phyloP scores from a whole-genome alignment of 2,888 invertebrate species.

The Drosophila nr. medialis region DNA sequence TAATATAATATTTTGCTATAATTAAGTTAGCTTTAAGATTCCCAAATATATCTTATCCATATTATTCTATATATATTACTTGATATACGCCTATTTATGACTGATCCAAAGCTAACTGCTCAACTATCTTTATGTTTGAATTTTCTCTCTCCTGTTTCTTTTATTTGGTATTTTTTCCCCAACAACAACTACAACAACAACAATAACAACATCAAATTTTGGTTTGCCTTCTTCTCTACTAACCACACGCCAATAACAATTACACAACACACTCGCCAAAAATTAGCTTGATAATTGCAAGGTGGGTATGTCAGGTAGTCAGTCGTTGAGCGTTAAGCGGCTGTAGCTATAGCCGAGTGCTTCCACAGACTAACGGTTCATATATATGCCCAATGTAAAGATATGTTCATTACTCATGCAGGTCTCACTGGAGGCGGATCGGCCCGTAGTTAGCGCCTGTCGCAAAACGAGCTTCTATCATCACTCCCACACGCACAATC shows the following conservation, averaged over 20 bases:
- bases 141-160: conserved; percentile 40
- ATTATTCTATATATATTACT: conserved; percentile 5
- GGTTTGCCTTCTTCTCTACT: conserved; percentile 28
- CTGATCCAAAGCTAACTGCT: conserved; percentile 28
- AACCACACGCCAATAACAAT: conserved; percentile 26
- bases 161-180: conserved; percentile 23
- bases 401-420: conserved; percentile 62
- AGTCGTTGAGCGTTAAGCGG: conserved; percentile 21
- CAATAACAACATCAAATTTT: conserved; percentile 22
- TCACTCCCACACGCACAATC: conserved; percentile 82
- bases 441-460: conserved; percentile 84
- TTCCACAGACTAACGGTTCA: not conserved
- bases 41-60: not conserved
- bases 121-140: conserved; percentile 64
- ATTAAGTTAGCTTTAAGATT: not conserved
- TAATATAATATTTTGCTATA: not conserved
- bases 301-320: conserved; percentile 62
- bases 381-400: conserved; percentile 19
- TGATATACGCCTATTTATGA: conserved; percentile 14
- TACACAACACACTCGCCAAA: conserved; percentile 39
- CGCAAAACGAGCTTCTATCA: conserved; percentile 83
- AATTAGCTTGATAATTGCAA: conserved; percentile 76
- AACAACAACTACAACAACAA: conserved; percentile 35
- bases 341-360: not conserved
- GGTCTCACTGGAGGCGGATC: conserved; percentile 84